Evolutionary conservation across 2,888 invertebrate species (phyloP).

Genomic region (Aquatica leii): DNA sequence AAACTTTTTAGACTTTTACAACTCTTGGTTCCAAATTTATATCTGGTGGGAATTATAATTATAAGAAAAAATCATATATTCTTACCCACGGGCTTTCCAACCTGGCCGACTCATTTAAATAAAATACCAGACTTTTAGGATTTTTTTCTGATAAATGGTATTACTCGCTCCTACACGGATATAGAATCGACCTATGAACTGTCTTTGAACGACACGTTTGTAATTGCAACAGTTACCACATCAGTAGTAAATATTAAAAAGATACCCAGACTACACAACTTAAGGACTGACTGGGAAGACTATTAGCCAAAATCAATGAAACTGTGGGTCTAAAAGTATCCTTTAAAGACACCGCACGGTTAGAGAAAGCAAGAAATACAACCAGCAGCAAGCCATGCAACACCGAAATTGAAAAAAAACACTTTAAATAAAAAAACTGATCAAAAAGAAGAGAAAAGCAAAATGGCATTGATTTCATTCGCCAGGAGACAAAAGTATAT

Average conservation of each 20-base stretch:
- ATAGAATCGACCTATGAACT: conserved; percentile 4
- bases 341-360: background rate
- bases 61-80: background rate
- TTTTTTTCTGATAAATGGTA: background rate
- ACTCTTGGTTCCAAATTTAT: too few relatives aligned
- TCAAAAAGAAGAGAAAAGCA: background rate
- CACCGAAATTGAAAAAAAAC: conserved; percentile 4
- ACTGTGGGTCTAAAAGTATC: conserved; percentile 6
- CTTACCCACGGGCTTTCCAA: background rate
- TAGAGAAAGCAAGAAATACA: background rate
- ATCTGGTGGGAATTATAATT: too few relatives aligned
- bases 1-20: background rate
- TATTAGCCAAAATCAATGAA: conserved; percentile 1
- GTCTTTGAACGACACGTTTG: background rate
- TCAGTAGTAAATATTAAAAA: conserved; percentile 5
- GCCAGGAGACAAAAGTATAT: conserved; percentile 3
- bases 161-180: background rate
- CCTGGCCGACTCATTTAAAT: background rate
- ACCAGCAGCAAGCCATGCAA: background rate
- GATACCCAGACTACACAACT: conserved; percentile 3
- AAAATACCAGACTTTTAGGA: background rate
- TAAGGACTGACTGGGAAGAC: background rate
- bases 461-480: background rate
- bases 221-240: conserved; percentile 1
- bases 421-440: conserved; percentile 2